Base-by-base conservation (phyloP, 2,113 vertebrate species). In the Brachyhypopomus gauderio region DNA sequence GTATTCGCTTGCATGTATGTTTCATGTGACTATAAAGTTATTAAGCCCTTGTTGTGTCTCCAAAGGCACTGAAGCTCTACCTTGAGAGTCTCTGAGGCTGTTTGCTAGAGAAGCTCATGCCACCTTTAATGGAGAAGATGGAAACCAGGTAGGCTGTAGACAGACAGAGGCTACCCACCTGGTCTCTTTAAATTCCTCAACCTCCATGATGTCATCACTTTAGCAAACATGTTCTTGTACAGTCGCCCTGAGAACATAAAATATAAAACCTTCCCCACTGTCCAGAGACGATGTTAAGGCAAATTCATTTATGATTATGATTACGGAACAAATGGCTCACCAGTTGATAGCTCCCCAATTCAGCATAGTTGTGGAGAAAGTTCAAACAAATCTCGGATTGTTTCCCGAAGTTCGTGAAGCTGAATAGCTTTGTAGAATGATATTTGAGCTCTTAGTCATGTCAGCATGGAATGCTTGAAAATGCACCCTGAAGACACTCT, bases 131-230 rank as follows among this genome's bases (percentile, higher is more conserved):
- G 80, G 76, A 66, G 22, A 79, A 76, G 72, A 70, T 79, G 58
- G 76, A 85, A 81, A 82, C 56, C 84, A 82, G 72, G 84, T 85
- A 76, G 59, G 59, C 60, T 82, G 71, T 38, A 85, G 58, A 85
- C 80, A 79, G 76, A 74, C 72, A 76, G 76, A 78, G 80, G 52
- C 23, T 78, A 52, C 78, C 48, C 84, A 1, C 67, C 72, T 85
- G 72, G 76, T 78, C 72, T 77, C 48, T 82, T 79, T 72, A 82
- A 82, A 82, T 85, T 81, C 77, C 81, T 72, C 25, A 79, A 58
- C 76, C 67, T 79, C n/a, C 22, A 82, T 85, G 80, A 85, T 85
- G 84, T 85, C 84, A 85, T 59, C 77, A 48, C 70, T 78, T 72
- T 36, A 85, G 62, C 72, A 76, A 59, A 85, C 64, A 48, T 69